phyloP scores from a whole-genome alignment of 1,140 invertebrate species.

The Bemisia tabaci region DNA sequence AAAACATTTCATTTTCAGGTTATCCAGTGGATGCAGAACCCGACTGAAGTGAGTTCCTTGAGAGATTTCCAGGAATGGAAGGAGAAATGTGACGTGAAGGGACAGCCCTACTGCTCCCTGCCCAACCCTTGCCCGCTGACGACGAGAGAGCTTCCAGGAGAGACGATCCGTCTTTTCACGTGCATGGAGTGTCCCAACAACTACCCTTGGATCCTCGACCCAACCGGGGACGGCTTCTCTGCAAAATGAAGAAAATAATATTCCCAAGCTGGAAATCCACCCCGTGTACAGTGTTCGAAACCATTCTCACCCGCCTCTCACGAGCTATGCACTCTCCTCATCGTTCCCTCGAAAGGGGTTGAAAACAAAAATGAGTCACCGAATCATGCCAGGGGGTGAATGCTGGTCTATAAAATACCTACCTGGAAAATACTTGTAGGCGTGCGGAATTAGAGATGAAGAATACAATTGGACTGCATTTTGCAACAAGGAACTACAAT shows the following conservation, averaged over 20 bases:
- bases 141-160: slow-evolving; percentile 78
- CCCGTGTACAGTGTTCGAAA: background rate
- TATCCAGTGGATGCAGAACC: slow-evolving; percentile 95
- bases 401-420: background rate
- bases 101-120: slow-evolving; percentile 79
- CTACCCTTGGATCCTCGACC: slow-evolving; percentile 89
- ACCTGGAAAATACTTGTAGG: background rate
- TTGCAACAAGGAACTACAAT: too few relatives aligned
- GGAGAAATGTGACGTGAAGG: slow-evolving; percentile 88
- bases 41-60: slow-evolving; percentile 71
- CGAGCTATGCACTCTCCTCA: too few relatives aligned
- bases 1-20: too few relatives aligned
- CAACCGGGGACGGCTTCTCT: slow-evolving; percentile 84
- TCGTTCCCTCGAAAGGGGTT: too few relatives aligned
- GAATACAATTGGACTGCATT: too few relatives aligned
- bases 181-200: slow-evolving; percentile 93
- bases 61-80: slow-evolving; percentile 91
- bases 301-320: too few relatives aligned
- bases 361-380: background rate
- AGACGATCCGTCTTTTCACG: slow-evolving; percentile 81
- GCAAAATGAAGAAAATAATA: slow-evolving; percentile 39
- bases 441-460: too few relatives aligned
- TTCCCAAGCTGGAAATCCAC: background rate
- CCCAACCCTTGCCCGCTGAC: slow-evolving; percentile 81
- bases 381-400: background rate